These are phyloP conservation scores for Hyppa rectilinea DNA, from an alignment of 2,888 invertebrate genomes.

Conservation along the genomic window DNA sequence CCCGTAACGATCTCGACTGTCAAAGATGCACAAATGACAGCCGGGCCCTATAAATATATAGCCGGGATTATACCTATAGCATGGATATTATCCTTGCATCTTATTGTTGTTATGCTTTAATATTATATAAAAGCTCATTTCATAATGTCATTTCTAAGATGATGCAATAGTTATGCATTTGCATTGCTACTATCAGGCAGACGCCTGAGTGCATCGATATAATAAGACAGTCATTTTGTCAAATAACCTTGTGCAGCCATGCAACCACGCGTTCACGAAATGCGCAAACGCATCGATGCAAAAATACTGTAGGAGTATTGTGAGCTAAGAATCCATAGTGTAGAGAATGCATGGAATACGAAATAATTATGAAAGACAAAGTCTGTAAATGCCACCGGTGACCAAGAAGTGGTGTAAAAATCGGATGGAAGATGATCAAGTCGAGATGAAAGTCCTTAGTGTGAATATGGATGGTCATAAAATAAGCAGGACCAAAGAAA, in stretches of 20 bases:
- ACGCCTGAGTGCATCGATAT: background rate
- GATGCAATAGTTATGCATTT: constrained; percentile 3
- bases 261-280: constrained; percentile 9
- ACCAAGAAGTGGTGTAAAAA: background rate
- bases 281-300: constrained; percentile 30
- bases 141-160: background rate
- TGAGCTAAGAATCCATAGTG: background rate
- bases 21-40: too few species aligned
- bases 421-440: too few species aligned
- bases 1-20: too few species aligned
- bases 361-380: background rate
- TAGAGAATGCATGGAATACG: background rate
- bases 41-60: too few species aligned
- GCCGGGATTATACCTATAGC: too few species aligned
- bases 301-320: constrained; percentile 28
- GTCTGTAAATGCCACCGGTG: background rate
- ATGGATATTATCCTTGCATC: background rate
- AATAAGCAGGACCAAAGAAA: background rate
- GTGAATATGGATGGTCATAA: background rate
- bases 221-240: constrained; percentile 15
- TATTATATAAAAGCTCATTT: background rate
- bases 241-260: constrained; percentile 23
- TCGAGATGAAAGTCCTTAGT: background rate
- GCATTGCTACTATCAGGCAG: constrained; percentile 7
- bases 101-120: background rate